phyloP scores from a whole-genome alignment of 2,797 vertebrate species.

The Lagorchestes hirsutus region DNA sequence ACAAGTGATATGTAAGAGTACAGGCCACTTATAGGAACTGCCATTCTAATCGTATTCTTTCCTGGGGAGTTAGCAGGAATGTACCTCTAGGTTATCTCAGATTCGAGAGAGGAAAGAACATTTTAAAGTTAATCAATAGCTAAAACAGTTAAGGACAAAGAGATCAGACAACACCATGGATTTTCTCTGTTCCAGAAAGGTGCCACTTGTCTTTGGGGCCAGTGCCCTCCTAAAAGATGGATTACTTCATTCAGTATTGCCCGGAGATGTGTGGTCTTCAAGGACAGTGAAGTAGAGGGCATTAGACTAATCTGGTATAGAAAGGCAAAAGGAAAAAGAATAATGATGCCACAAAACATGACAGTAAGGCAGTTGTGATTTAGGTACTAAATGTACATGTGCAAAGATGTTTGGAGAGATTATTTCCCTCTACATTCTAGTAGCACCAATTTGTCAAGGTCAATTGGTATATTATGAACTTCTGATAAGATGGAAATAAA shows the following conservation, averaged over 20 bases:
- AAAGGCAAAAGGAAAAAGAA: conserved; percentile 34
- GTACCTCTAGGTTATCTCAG: conserved; percentile 1
- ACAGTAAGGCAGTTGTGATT: neutral
- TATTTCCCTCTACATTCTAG: neutral
- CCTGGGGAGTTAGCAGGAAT: neutral
- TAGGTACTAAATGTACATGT: conserved; percentile 15
- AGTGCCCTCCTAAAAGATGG: conserved; percentile 29
- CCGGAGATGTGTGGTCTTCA: conserved; percentile 48
- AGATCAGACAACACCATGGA: conserved; percentile 23
- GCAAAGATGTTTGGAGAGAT: conserved; percentile 34
- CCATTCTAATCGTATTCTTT: conserved; percentile 22
- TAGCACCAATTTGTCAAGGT: neutral
- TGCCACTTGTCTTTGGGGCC: conserved; percentile 38
- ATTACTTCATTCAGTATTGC: conserved; percentile 58
- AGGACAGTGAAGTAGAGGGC: conserved; percentile 32
- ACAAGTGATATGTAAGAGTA: neutral
- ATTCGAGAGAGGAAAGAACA: conserved; percentile 32
- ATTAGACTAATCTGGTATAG: conserved; percentile 22
- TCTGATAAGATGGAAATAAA: neutral
- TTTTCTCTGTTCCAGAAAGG: conserved; percentile 17
- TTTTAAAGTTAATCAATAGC: conserved; percentile 43
- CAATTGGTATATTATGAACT: neutral
- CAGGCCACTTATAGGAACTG: neutral
- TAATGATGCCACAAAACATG: neutral
- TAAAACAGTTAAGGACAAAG: conserved; percentile 56